Evolutionary conservation across 2,888 invertebrate species (phyloP), one percentile per base, ranked within the genome.

Genomic region (Tetragonisca angustula): DNA sequence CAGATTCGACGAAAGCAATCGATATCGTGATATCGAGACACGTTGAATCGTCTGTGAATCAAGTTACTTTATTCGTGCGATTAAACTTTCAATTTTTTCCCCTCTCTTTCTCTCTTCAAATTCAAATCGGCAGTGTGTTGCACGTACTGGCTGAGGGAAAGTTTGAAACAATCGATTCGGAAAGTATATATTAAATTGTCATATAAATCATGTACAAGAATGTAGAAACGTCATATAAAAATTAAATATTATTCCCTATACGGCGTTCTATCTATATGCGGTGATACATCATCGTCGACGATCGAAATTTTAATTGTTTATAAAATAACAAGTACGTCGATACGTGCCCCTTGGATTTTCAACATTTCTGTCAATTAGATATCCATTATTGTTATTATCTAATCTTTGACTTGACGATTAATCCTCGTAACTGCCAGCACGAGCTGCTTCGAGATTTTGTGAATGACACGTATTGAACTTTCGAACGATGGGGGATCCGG

Each of bases 231-330:
- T 43, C 24, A 32, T 70, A 82, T 52, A 83, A 80, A 72, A 76
- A 68, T 81, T 71, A 67, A 62, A 62, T 59, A 71, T 9, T 68
- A 43, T 43, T 65, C 68, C 13, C 36, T 82, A 71, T 50, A 50
- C 27, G 17, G 9, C 56, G n/a, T 49, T 15, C n/a, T 24, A 24
- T 59, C 15, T 73, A 70, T 73, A 70, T 36, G 6, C 36, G 36
- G 6, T 6, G 59, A 69, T 64, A 73, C 19, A 67, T 5, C 50
- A 43, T 32, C 61, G 67, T 65, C 21, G n/a, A 65, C 59, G 81
- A 69, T 59, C 27, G 15, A 50, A 74, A 27, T 54, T 56, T 2
- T 13, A 69, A 69, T 50, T 21, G 11, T 49, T 9, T 5, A n/a
- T n/a, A 24, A 67, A 54, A 32, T 15, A 32, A 36, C n/a, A 50